These are phyloP conservation scores for Harpagus bidentatus DNA, from an alignment of 2,113 vertebrate species.

Conservation along the genomic window DNA sequence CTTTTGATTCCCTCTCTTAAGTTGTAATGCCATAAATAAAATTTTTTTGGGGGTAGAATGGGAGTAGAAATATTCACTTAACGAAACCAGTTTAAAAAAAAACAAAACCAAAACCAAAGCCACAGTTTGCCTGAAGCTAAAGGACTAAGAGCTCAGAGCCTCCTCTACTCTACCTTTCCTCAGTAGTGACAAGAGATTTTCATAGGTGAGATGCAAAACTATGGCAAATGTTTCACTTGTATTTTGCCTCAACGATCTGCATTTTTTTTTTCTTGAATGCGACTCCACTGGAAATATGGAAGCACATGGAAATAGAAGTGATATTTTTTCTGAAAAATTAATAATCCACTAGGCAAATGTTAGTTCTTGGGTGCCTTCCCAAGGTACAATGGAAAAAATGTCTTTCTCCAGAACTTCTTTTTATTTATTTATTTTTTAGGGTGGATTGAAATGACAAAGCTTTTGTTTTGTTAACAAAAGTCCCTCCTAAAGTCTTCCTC, in stretches of 20 bases:
- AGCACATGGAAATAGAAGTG: neutral
- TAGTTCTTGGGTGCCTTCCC: neutral
- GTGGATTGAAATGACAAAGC: neutral
- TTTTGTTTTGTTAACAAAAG: neutral
- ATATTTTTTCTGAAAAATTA: neutral
- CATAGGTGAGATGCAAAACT: neutral
- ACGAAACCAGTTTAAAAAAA: neutral
- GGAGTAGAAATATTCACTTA: neutral
- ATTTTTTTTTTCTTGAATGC: neutral
- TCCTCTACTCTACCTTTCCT: neutral
- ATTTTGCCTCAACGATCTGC: neutral
- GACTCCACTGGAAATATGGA: neutral
- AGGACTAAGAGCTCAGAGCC: neutral
- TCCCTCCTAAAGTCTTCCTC: neutral
- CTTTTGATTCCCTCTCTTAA: neutral
- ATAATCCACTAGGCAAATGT: neutral
- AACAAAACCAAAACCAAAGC: neutral
- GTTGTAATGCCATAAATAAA: neutral
- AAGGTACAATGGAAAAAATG: neutral
- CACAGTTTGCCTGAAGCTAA: neutral
- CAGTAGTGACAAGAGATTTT: neutral
- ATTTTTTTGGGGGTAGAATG: fast-evolving
- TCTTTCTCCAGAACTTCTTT: neutral
- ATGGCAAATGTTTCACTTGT: neutral
- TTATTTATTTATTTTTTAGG: neutral